Base-by-base conservation (phyloP, 2,113 vertebrate species). In the Lepus europaeus region DNA sequence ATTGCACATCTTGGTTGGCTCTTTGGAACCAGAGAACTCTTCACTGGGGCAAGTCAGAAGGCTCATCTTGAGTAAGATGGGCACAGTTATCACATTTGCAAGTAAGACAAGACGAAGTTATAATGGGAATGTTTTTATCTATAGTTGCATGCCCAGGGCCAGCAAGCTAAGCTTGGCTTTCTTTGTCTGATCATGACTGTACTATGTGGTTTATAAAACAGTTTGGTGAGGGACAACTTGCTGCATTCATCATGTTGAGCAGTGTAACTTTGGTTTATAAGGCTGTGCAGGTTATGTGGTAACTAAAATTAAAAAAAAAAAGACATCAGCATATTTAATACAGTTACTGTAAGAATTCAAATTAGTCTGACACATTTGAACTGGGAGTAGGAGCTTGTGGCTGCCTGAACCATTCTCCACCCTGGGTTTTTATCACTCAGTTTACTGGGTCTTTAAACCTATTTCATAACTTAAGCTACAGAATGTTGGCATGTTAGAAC, bases 401-500 rank as follows among this genome's bases (percentile, higher is more conserved):
- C 49, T 95, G 89, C n/a, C 69, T 9, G 29, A 66, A 73, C 69
- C 12, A 49, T 78, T 91, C 72, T 95, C 79, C 39, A 59, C 68
- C 33, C 45, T 17, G 49, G 16, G 70, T 89, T 83, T 97, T 70
- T 94, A 86, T 95, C 91, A 66, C 20, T 85, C 59, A 73, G 39
- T 96, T 98, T 93, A 45, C 97, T 97, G 89, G 77, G 95, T 90
- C 83, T 95, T 70, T 95, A 95, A 97, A 73, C 19, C 6, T 89
- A 5, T 92, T 97, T 97, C 66, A 96, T 91, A 95, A 39, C 25
- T 95, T 92, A 69, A 19, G 7, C 8, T 84, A 89, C 94, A 80
- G 85, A 90, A 49, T 36, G 27, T 90, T 96, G 0, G 0, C 69
- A 11, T 69, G 90, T 87, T 74, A 92, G 74, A 95, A 94, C 36